These are phyloP conservation scores for Coenobita brevimanus DNA, from an alignment of 1,140 invertebrate genomes.

Conservation along the genomic window DNA sequence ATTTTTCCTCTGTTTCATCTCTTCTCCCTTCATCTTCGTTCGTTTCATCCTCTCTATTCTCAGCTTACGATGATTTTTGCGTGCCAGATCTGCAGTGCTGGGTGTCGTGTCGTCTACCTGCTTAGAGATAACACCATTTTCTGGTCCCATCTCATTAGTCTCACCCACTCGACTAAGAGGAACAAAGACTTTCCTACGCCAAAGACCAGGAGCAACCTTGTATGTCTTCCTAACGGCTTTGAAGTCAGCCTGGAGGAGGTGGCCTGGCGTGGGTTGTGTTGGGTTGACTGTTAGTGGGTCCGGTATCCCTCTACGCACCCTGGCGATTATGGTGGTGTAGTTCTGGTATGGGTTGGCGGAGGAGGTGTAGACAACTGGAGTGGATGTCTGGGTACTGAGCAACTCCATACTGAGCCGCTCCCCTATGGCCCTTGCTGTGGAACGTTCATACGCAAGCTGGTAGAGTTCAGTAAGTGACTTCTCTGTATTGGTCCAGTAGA, in stretches of 20 bases:
- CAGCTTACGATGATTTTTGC: too few species aligned
- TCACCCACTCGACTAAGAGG: neutral
- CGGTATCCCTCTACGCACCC: neutral
- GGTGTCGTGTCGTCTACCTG: too few species aligned
- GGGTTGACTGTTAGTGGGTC: neutral
- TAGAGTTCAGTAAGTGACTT: slow-evolving; percentile 13
- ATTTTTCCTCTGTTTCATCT: too few species aligned
- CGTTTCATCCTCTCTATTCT: too few species aligned
- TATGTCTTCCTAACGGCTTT: neutral
- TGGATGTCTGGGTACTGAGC: neutral
- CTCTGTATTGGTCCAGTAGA: slow-evolving; percentile 37
- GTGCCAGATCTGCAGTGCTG: too few species aligned
- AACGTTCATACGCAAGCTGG: slow-evolving; percentile 30
- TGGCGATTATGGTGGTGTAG: slow-evolving; percentile 57
- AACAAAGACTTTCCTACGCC: neutral
- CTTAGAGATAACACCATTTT: too few species aligned
- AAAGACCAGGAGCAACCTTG: slow-evolving; percentile 14
- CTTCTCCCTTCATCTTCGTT: too few species aligned
- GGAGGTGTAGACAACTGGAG: neutral
- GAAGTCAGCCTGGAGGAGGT: neutral
- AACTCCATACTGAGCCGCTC: neutral
- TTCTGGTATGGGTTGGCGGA: slow-evolving; percentile 46
- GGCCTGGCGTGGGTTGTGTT: neutral
- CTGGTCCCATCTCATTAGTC: neutral
- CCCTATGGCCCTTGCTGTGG: neutral